Conservation (phyloP, 2,888 invertebrate species). For the Aphrophora alni region DNA sequence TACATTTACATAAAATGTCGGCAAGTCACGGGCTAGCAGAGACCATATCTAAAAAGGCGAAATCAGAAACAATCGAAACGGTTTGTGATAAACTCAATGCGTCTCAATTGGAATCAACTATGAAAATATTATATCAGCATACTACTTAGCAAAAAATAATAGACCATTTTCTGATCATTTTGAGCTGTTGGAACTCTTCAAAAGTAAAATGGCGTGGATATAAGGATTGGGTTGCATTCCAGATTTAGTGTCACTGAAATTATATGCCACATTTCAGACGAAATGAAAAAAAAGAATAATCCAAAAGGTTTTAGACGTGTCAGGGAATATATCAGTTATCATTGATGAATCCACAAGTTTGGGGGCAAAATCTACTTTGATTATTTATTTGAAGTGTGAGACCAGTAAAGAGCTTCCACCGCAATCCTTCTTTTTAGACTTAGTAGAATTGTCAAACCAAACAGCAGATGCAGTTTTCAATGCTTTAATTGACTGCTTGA, state of each 20-base stretch:
- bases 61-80: no score
- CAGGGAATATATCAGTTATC: not conserved
- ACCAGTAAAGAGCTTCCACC: not conserved
- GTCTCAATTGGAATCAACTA: no score
- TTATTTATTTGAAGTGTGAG: constrained; percentile 47
- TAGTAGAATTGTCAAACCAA: not conserved
- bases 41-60: no score
- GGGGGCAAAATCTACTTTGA: constrained; percentile 6
- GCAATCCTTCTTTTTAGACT: not conserved
- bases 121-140: no score
- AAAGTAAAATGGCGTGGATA: constrained; percentile 10
- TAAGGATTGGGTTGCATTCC: not conserved
- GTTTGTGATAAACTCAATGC: no score
- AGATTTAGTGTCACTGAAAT: not conserved
- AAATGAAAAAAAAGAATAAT: not conserved
- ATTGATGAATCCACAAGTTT: constrained; percentile 6
- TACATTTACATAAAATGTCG: no score
- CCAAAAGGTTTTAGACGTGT: not conserved
- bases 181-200: not conserved
- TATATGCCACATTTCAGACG: not conserved
- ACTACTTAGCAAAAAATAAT: no score
- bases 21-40: no score
- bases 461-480: not conserved
- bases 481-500: not conserved
- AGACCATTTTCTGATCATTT: no score